phyloP scores from a whole-genome alignment of 2,888 invertebrate species.

The Oligia strigilis region DNA sequence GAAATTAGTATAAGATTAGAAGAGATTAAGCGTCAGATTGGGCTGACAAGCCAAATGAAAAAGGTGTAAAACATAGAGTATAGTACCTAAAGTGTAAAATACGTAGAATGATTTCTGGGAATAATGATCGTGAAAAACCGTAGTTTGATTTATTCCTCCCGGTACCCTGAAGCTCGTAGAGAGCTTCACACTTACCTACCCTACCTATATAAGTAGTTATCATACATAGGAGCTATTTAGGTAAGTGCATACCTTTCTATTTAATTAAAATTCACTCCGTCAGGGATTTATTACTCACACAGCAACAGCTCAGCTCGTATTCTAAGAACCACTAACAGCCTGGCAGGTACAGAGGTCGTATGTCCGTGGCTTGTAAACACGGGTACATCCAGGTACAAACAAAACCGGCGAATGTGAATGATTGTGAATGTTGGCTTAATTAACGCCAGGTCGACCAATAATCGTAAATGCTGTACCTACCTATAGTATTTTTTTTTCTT shows the following conservation, averaged over 20 bases:
- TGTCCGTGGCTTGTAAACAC: constrained; percentile 22
- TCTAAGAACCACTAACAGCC: constrained; percentile 29
- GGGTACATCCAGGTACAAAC: constrained; percentile 10
- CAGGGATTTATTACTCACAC: constrained; percentile 9
- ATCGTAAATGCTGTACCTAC: background rate
- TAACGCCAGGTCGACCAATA: background rate
- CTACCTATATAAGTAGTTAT: background rate
- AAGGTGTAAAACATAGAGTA: no score
- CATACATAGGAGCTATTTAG: background rate
- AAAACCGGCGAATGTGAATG: constrained; percentile 30
- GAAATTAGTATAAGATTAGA: no score
- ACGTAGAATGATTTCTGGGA: no score
- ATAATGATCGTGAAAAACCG: no score
- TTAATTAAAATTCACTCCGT: constrained; percentile 10
- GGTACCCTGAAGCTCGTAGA: no score
- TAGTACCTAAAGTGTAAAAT: no score
- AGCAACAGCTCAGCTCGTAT: background rate
- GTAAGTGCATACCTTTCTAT: background rate
- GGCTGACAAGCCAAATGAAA: no score
- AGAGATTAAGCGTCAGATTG: no score
- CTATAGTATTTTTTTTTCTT: background rate
- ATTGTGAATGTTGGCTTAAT: constrained; percentile 27
- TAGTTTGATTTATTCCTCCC: no score
- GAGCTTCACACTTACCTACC: no score
- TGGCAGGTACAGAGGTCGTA: constrained; percentile 14